Evolutionary conservation across 2,113 vertebrate genomes (phyloP), one percentile per base, ranked within the genome.

Genomic region (Larimichthys polyactis): DNA sequence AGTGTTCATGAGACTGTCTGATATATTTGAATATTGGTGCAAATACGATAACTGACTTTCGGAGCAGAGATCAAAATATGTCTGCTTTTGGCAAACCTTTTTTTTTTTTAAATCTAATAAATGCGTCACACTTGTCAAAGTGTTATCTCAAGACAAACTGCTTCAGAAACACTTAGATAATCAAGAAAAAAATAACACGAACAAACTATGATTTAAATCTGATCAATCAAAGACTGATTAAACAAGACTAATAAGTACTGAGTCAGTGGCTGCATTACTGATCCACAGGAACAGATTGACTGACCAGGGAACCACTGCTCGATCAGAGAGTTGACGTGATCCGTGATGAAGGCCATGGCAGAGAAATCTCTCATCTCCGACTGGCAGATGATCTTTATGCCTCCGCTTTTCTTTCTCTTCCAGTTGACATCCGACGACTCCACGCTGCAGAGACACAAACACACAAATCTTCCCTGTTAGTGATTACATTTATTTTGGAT

Each of bases 261-360:
- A 48, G 29, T 67, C 24, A 51, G 24, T 3, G 44, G 49, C 9
- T 32, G 24, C 1, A 48, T 63, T 24, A 63, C 0, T 20, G n/a
- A 15, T 44, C 9, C 12, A 66, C 44, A 52, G 3, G n/a, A 4
- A 54, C n/a, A 55, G 22, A 7, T 0, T 51, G 11, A 92, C 97
- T 96, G 93, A 99, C 98, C 98, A 1, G 98, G 98, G 92, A 99
- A 99, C 98, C 98, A 99, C 93, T 99, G 98, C 83, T 99, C 98
- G 4, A 99, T 99, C 81, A 99, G 90, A 29, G 96, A 95, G 84
- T 97, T 98, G 91, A 99, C 95, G 1, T 99, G 98, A 91, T 99
- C 98, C 0, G 98, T 99, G 93, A 99, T 97, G 87, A 99, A 99
- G 0, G 98, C 98, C 97, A 99, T 97, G 1, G 98, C 98, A 0